Conservation (phyloP, 2,113 vertebrate genomes). For the Prunella himalayana region DNA sequence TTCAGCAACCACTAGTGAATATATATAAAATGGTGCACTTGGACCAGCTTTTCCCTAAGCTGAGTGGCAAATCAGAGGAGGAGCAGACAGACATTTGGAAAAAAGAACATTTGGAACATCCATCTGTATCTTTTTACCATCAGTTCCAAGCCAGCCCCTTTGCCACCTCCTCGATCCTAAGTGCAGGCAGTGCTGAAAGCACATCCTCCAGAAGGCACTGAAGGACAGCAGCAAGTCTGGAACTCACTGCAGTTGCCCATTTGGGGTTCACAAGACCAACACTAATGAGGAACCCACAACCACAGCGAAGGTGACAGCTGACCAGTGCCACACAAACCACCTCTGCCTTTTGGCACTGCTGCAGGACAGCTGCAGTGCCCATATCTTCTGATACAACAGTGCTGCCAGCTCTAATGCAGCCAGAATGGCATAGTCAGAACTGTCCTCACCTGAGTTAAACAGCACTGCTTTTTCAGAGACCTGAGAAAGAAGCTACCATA, state of each 20-base stretch:
- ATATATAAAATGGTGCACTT: neutral
- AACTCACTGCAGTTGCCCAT: neutral
- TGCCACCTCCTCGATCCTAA: rapidly evolving
- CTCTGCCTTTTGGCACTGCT: neutral
- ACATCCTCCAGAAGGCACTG: neutral
- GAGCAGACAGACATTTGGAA: neutral
- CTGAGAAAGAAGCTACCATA: neutral
- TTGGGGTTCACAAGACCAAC: neutral
- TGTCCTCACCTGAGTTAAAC: neutral
- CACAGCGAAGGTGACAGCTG: neutral
- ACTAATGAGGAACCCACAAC: neutral
- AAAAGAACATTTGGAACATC: neutral
- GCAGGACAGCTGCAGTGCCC: neutral
- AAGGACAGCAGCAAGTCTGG: neutral
- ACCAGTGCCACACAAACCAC: neutral
- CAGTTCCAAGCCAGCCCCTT: neutral
- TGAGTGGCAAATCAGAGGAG: neutral
- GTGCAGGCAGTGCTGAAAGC: neutral
- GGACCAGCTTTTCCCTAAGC: neutral
- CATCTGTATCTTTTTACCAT: neutral
- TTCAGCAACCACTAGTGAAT: neutral
- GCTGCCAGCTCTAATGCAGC: neutral
- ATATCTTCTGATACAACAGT: neutral
- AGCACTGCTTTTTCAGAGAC: neutral
- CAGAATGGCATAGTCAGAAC: neutral